Conservation (phyloP, 92 coral and sea anemone species). For the Epizoanthus illoricatus region DNA sequence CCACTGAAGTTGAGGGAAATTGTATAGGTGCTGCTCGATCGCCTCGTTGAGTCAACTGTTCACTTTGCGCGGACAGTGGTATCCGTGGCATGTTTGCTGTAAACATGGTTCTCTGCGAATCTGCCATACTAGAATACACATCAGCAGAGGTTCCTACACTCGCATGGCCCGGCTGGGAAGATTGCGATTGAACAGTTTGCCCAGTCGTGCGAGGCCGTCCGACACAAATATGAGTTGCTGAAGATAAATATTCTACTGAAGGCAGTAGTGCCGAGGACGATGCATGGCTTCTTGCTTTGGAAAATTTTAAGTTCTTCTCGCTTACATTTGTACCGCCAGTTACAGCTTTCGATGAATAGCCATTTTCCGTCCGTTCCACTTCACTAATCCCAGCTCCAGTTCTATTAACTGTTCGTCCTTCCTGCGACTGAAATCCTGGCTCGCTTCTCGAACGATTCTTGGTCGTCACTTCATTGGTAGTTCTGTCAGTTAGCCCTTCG, state of each 20-base stretch:
- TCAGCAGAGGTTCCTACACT: conserved; percentile 23
- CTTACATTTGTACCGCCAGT: conserved; percentile 59
- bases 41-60: conserved; percentile 70
- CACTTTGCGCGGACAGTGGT: conserved; percentile 69
- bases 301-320: conserved; percentile 65
- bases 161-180: conserved; percentile 40
- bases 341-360: conserved; percentile 57
- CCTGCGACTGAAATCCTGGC: conserved; percentile 60
- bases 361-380: conserved; percentile 89
- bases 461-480: conserved; percentile 54
- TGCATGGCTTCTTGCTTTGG: conserved; percentile 68
- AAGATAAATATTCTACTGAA: conserved; percentile 51
- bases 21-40: conserved; percentile 61
- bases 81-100: conserved; percentile 85
- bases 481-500: conserved; percentile 65
- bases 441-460: conserved; percentile 67
- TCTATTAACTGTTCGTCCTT: conserved; percentile 59
- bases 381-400: conserved; percentile 57
- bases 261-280: conserved; percentile 53
- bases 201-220: conserved; percentile 41
- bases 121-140: conserved; percentile 54
- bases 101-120: conserved; percentile 65
- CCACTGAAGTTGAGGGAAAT: conserved; percentile 61
- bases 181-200: conserved; percentile 38
- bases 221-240: conserved; percentile 45